Evolutionary conservation across 2,888 invertebrate genomes (phyloP).

Genomic region (Macrophya annulata): DNA sequence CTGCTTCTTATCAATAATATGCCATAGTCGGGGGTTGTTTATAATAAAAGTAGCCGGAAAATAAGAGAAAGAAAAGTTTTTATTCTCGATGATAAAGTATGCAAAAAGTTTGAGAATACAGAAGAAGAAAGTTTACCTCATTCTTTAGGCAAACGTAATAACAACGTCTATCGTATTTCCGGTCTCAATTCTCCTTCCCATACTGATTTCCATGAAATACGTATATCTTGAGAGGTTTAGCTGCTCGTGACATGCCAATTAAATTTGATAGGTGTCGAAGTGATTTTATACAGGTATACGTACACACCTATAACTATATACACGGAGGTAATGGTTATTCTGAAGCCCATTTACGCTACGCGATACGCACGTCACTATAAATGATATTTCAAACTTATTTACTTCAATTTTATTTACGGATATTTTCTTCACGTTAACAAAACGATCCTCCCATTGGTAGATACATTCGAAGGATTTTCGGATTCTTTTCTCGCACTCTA

Average conservation of each 20-base stretch:
- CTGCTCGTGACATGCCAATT: slow-evolving; percentile 42
- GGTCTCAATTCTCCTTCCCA: neutral
- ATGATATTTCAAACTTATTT: neutral
- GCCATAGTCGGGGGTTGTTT: neutral
- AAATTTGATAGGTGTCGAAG: slow-evolving; percentile 43
- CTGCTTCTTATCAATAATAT: neutral
- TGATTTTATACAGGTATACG: slow-evolving; percentile 6
- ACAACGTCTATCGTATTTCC: neutral
- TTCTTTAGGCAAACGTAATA: slow-evolving; percentile 11
- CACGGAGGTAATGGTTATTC: slow-evolving; percentile 11
- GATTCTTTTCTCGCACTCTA: neutral
- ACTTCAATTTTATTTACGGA: neutral
- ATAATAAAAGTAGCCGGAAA: neutral
- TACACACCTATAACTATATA: too few species aligned
- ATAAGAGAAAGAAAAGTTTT: neutral
- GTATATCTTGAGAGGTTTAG: slow-evolving; percentile 18
- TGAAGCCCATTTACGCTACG: neutral
- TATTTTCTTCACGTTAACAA: neutral
- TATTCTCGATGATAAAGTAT: too few species aligned
- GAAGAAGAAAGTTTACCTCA: neutral
- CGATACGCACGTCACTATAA: neutral
- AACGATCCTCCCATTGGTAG: neutral
- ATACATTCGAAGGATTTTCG: neutral
- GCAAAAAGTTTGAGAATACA: neutral
- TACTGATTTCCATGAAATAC: slow-evolving; percentile 5